Conservation (phyloP, 1,140 invertebrate species). For the Hycleus cichorii region DNA sequence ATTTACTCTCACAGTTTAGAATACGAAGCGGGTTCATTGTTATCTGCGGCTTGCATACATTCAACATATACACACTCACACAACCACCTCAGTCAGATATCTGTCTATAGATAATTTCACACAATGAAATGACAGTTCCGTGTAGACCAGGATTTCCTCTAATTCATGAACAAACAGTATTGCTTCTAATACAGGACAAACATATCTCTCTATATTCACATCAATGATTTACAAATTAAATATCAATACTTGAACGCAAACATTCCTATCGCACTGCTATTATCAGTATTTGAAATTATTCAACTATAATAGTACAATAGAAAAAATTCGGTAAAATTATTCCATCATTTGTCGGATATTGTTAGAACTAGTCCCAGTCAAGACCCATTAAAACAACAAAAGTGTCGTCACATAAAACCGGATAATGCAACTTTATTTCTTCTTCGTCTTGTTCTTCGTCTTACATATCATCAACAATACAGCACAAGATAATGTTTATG, state of each 20-base stretch:
- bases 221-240: slow-evolving; percentile 16
- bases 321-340: too few species aligned
- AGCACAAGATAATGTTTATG: slow-evolving; percentile 20
- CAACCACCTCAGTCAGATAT: slow-evolving; percentile 10
- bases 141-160: slow-evolving; percentile 22
- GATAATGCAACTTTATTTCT: slow-evolving; percentile 1
- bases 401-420: slow-evolving; percentile 9
- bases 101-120: slow-evolving; percentile 19
- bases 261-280: too few species aligned
- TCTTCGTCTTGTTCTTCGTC: slow-evolving; percentile 6
- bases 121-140: slow-evolving; percentile 20
- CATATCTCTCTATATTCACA: slow-evolving; percentile 18
- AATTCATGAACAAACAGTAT: slow-evolving; percentile 19
- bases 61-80: slow-evolving; percentile 5
- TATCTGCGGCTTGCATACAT: slow-evolving; percentile 15
- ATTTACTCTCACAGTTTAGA: not conserved
- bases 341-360: too few species aligned
- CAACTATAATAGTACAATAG: too few species aligned
- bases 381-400: slow-evolving; percentile 9
- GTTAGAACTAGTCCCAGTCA: not conserved
- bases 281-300: too few species aligned
- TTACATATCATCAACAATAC: slow-evolving; percentile 19
- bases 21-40: slow-evolving; percentile 2
- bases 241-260: too few species aligned
- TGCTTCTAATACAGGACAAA: slow-evolving; percentile 19